Evolutionary conservation across 2,888 invertebrate genomes (phyloP).

Genomic region (Noctua comes): DNA sequence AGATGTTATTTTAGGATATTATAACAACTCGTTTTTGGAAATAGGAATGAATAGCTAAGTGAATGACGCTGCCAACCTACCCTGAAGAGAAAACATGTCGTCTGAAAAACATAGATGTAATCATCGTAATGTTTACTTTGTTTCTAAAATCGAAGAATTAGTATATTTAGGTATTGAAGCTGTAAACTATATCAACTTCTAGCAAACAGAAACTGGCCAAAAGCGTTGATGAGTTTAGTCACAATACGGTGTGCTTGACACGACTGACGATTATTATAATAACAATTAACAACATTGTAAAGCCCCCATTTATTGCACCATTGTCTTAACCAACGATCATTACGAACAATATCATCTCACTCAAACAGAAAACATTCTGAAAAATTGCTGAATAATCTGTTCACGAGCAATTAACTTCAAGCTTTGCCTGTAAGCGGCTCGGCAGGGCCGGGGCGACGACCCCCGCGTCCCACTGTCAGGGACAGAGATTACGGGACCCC

Average conservation of each 20-base stretch:
- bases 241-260: neutral
- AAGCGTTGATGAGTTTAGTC: neutral
- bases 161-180: neutral
- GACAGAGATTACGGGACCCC: conserved; percentile 63
- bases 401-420: conserved; percentile 68
- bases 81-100: neutral
- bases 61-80: neutral
- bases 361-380: conserved; percentile 53
- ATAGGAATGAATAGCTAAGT: neutral
- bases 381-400: conserved; percentile 69
- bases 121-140: neutral
- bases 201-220: neutral
- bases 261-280: neutral
- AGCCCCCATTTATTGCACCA: neutral
- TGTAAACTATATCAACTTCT: neutral
- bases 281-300: conserved; percentile 6
- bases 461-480: conserved; percentile 61
- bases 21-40: conserved; percentile 1
- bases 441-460: conserved; percentile 54
- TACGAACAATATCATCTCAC: conserved; percentile 30
- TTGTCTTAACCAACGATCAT: conserved; percentile 13
- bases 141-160: neutral
- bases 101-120: neutral
- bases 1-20: conserved; percentile 1
- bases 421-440: conserved; percentile 54